Evolutionary conservation across 1,140 invertebrate species (phyloP).

Genomic region (Trinorchestia longiramus): DNA sequence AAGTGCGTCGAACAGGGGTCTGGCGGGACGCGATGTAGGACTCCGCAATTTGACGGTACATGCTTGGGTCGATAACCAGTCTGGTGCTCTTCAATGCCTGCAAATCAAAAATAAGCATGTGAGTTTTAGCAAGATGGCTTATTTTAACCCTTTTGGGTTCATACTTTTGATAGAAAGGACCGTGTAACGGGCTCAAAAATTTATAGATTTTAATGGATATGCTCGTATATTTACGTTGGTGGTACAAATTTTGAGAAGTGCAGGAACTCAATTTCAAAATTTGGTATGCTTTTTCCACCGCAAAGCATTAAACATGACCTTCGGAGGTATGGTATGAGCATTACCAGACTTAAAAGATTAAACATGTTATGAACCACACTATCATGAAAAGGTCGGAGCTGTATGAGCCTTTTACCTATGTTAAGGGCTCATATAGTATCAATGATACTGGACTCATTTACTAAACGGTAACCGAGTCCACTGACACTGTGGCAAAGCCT

Average conservation of each 20-base stretch:
- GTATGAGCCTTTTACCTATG: not conserved
- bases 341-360: too few species aligned
- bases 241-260: too few species aligned
- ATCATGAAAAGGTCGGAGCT: not conserved
- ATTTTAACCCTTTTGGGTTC: not conserved
- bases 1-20: slow-evolving; percentile 59
- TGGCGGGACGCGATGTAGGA: slow-evolving; percentile 61
- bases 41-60: slow-evolving; percentile 63
- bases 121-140: not conserved
- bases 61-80: slow-evolving; percentile 64
- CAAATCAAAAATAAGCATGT: not conserved
- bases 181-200: too few species aligned
- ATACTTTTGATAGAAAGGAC: too few species aligned
- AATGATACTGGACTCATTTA: not conserved
- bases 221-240: too few species aligned
- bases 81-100: slow-evolving; percentile 61
- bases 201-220: too few species aligned
- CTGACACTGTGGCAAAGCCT: not conserved
- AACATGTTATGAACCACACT: too few species aligned
- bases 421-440: not conserved
- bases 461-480: not conserved
- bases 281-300: too few species aligned
- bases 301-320: too few species aligned
- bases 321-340: too few species aligned
- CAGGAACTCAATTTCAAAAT: too few species aligned